phyloP scores from a whole-genome alignment of 2,113 vertebrate species.

The Hypanus sabinus region DNA sequence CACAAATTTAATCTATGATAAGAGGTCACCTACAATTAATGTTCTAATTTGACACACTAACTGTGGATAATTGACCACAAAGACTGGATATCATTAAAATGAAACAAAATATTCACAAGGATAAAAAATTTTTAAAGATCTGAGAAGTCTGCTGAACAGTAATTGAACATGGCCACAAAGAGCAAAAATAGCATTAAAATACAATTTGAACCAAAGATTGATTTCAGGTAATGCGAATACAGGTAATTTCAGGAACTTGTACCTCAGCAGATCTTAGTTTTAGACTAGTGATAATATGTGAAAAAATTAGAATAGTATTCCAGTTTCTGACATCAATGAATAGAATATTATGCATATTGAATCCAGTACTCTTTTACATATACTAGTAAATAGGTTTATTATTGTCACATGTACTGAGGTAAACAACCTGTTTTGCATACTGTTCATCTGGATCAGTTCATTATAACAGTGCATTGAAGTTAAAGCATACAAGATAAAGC shows the following conservation, averaged over 20 bases:
- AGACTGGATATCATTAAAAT: neutral
- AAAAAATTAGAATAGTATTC: neutral
- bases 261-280: neutral
- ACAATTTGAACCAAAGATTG: neutral
- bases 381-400: too few species aligned
- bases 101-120: neutral
- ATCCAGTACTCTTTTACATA: neutral
- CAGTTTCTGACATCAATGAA: neutral
- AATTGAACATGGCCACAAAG: neutral
- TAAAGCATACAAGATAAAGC: too few species aligned
- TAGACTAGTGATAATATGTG: neutral
- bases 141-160: neutral
- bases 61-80: neutral
- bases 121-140: neutral
- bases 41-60: neutral
- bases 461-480: too few species aligned
- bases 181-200: neutral
- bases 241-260: neutral
- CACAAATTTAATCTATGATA: neutral
- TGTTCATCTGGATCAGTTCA: too few species aligned
- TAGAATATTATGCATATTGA: neutral
- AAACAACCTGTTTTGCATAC: too few species aligned
- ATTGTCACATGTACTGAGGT: too few species aligned
- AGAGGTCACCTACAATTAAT: neutral
- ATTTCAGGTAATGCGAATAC: neutral